Evolutionary conservation across 2,888 invertebrate genomes (phyloP), one percentile per base, ranked within the genome.

Genomic region (Chymomyza caudatula): DNA sequence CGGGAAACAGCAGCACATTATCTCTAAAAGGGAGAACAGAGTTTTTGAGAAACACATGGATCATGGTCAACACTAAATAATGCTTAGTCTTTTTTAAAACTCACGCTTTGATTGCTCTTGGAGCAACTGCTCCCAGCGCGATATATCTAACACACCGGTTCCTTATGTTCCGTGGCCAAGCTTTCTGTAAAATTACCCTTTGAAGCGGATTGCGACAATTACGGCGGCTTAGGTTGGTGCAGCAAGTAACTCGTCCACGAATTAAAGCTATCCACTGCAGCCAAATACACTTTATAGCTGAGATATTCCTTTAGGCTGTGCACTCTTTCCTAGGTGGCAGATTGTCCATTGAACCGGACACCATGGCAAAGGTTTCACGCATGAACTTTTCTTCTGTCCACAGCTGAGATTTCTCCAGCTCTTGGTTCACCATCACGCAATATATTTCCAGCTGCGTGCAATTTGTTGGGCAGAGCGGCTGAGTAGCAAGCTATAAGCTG

Each of bases 201-300:
- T 0, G 29, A 11, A 0, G 57, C 53, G 13, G 23, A n/a, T 0
- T 92, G 89, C 29, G 93, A 88, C 13, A 92, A 90, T 47, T 93
- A 93, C 0, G 95, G 93, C 69, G 93, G 93, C 61, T 92, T 92
- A 0, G 98, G 98, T 0, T 93, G 94, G 86, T 96, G 94, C 76
- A 93, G n/a, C n/a, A n/a, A n/a, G n/a, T n/a, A n/a, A n/a, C n/a
- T 93, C 77, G 96, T 96, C 98, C 98, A 98, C 79, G 96, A 95
- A 71, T 94, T 94, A 90, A 97, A 98, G 5, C 95, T 94, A 89
- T 97, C 96, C 68, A 96, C 92, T 3, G 96, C 97, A 84, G 96
- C 94, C 74, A 98, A 91, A 88, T 97, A 98, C 0, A 96, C 93
- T 90, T 96, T 95, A 85, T 96, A 93, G 89, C 97, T 96, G 37